Percentiles rank a stretch among this genome's conserved stretches.
Evolutionary conservation across 2,797 vertebrate species (phyloP).

Genomic region (Danio aesculapii): DNA sequence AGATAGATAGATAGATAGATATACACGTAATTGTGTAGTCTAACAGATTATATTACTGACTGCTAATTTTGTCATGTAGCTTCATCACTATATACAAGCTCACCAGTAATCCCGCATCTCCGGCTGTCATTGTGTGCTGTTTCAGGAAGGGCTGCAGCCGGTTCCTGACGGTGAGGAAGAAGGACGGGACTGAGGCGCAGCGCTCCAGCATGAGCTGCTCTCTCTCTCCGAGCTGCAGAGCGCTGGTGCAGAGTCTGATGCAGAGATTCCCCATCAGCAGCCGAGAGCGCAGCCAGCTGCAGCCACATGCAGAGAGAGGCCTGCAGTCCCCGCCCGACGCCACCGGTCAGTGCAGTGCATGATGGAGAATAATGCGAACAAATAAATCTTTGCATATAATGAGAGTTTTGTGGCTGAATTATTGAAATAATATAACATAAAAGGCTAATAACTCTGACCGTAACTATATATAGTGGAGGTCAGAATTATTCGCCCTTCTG

Average conservation of each 20-base stretch:
- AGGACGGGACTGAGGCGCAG: slow-evolving; percentile 78
- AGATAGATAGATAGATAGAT: too few species aligned
- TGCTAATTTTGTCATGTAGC: too few species aligned
- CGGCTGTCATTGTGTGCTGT: slow-evolving; percentile 7
- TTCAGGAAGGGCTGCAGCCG: slow-evolving; percentile 86
- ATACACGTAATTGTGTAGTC: too few species aligned
- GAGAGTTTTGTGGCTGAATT: neutral
- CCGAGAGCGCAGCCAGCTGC: slow-evolving; percentile 86
- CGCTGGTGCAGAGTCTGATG: slow-evolving; percentile 80
- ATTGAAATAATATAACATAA: too few species aligned
- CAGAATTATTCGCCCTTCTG: too few species aligned
- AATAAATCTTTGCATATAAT: neutral
- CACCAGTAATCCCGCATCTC: too few species aligned
- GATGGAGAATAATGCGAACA: too few species aligned
- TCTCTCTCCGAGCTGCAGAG: slow-evolving; percentile 80
- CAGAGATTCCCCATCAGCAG: slow-evolving; percentile 87
- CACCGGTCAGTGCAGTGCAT: slow-evolving; percentile 78
- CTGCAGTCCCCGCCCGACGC: slow-evolving; percentile 72
- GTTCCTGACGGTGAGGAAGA: slow-evolving; percentile 90
- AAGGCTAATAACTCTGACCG: too few species aligned
- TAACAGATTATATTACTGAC: too few species aligned
- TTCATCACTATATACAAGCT: too few species aligned
- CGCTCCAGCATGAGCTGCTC: slow-evolving; percentile 80
- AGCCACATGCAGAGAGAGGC: slow-evolving; percentile 79
- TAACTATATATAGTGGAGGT: too few species aligned